A percentile compares a stretch with the other conserved stretches of the same genome.
phyloP scores from a whole-genome alignment of 1,140 invertebrate genomes.

The Scylla paramamosain region DNA sequence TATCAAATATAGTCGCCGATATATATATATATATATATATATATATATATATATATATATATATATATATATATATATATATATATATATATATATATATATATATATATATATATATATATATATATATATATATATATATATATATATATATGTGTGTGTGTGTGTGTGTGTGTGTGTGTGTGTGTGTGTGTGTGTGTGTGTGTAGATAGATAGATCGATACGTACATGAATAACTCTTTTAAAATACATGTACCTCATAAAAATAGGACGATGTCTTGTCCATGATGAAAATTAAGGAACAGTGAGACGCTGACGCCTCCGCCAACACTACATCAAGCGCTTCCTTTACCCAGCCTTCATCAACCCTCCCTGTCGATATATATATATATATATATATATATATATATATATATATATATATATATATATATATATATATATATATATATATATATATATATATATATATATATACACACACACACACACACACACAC shows the following conservation, averaged over 20 bases:
- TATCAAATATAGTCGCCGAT: not conserved
- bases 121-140: constrained; percentile 36
- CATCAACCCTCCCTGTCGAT: too few relatives aligned
- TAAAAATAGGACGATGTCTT: not conserved
- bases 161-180: not conserved
- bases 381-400: too few relatives aligned
- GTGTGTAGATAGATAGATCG: not conserved
- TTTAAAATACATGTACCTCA: not conserved
- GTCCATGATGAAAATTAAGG: not conserved
- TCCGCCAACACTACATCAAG: too few relatives aligned
- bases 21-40: constrained; percentile 43
- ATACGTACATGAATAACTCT: too few relatives aligned
- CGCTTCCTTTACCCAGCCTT: too few relatives aligned
- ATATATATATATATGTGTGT: constrained; percentile 29
- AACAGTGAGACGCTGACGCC: too few relatives aligned
- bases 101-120: constrained; percentile 36
- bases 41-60: constrained; percentile 40
- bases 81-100: constrained; percentile 36
- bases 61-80: constrained; percentile 42
- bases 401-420: constrained; percentile 47
- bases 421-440: constrained; percentile 47
- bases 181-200: not conserved
- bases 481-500: too few relatives aligned
- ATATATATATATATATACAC: too few relatives aligned
- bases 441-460: constrained; percentile 52